Conservation (phyloP, 2,888 invertebrate species). For the Timema cristinae region DNA sequence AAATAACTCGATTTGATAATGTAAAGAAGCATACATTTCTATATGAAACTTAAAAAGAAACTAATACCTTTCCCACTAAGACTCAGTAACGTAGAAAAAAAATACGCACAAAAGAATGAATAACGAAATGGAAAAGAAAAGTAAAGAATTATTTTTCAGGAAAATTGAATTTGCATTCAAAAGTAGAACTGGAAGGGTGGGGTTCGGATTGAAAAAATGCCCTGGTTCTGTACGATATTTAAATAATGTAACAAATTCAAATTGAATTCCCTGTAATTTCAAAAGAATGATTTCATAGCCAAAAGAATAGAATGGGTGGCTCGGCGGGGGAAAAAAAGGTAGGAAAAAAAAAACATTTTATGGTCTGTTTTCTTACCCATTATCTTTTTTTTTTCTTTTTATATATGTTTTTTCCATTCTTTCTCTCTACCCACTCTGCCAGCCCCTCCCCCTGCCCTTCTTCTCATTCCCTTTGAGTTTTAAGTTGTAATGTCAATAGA, state of each 20-base stretch:
- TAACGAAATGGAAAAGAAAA: slow-evolving; percentile 17
- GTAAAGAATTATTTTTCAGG: slow-evolving; percentile 17
- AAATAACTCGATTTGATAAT: no score
- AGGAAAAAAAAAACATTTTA: slow-evolving; percentile 20
- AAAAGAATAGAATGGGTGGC: slow-evolving; percentile 16
- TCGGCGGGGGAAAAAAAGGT: neutral
- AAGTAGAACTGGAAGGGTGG: slow-evolving; percentile 15
- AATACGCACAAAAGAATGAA: slow-evolving; percentile 20
- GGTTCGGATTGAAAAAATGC: slow-evolving; percentile 18
- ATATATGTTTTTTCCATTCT: slow-evolving; percentile 8
- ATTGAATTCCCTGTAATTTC: slow-evolving; percentile 28
- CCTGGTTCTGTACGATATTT: slow-evolving; percentile 19
- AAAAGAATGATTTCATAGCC: slow-evolving; percentile 22
- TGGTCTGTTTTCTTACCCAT: slow-evolving; percentile 25
- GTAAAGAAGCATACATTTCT: no score
- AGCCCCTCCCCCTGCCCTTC: neutral
- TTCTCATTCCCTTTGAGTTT: slow-evolving; percentile 14
- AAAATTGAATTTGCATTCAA: slow-evolving; percentile 29
- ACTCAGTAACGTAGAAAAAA: neutral
- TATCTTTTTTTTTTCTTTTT: slow-evolving; percentile 21
- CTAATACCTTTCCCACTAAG: no score
- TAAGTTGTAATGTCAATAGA: slow-evolving; percentile 18
- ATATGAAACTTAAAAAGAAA: no score
- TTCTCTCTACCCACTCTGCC: neutral
- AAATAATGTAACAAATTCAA: slow-evolving; percentile 31